A percentile compares a stretch with the other conserved stretches of the same genome.
Conservation (phyloP, 2,888 invertebrate species). For the Acleris sparsana region DNA sequence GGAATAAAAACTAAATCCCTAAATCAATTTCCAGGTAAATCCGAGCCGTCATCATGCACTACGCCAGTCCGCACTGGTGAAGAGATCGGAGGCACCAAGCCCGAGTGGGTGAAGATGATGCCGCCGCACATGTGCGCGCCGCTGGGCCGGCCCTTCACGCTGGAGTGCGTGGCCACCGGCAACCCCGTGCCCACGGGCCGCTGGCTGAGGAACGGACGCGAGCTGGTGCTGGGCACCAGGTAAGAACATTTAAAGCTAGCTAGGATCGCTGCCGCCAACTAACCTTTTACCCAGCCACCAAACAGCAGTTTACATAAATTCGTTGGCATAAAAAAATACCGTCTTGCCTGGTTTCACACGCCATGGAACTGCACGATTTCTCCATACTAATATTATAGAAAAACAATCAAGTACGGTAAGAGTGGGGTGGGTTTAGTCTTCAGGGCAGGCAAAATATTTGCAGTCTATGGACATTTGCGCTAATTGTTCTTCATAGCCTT, state of each 20-base stretch:
- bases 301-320: too few relatives aligned
- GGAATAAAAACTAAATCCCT: neutral
- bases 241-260: conserved; percentile 36
- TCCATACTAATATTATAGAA: too few relatives aligned
- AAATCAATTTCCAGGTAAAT: conserved; percentile 77
- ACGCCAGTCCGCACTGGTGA: conserved; percentile 96
- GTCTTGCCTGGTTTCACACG: too few relatives aligned
- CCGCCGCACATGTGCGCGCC: conserved; percentile 91
- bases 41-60: conserved; percentile 95
- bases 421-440: too few relatives aligned
- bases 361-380: too few relatives aligned
- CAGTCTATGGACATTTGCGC: too few relatives aligned
- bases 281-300: too few relatives aligned
- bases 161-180: conserved; percentile 95
- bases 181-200: conserved; percentile 94
- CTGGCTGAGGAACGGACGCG: conserved; percentile 96
- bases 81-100: conserved; percentile 94
- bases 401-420: too few relatives aligned
- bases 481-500: too few relatives aligned
- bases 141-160: conserved; percentile 89
- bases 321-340: too few relatives aligned
- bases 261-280: too few relatives aligned
- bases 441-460: too few relatives aligned
- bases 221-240: conserved; percentile 90
- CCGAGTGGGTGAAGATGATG: conserved; percentile 93